These are phyloP conservation scores for Dryoscopus gambensis DNA, from an alignment of 2,113 vertebrate species.

Conservation along the genomic window DNA sequence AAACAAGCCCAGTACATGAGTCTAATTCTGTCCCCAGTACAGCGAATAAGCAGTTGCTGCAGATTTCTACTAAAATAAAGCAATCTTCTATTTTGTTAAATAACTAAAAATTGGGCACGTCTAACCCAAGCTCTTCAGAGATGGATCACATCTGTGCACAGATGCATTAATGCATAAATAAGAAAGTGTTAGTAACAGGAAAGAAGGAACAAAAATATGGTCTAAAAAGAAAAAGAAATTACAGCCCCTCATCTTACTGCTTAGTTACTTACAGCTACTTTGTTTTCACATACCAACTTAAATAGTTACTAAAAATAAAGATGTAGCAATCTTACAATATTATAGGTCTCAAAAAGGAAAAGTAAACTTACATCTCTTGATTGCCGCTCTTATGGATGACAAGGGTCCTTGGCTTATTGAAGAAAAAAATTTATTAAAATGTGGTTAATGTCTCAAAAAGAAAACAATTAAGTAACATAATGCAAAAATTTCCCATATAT, in stretches of 20 bases:
- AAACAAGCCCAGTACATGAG: not conserved
- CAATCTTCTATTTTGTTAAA: not conserved
- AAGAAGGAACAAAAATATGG: not conserved
- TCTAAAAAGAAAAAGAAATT: not conserved
- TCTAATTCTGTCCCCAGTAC: not conserved
- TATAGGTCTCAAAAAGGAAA: slow-evolving; percentile 14
- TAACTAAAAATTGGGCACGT: not conserved
- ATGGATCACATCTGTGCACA: not conserved
- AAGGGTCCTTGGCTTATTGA: slow-evolving; percentile 84
- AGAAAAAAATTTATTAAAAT: slow-evolving; percentile 20
- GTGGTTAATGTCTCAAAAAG: not conserved
- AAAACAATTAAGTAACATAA: not conserved
- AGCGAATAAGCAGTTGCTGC: not conserved
- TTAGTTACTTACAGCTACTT: not conserved
- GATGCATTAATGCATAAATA: not conserved
- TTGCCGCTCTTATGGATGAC: slow-evolving; percentile 87
- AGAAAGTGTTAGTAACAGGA: not conserved
- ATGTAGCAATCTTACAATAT: not conserved
- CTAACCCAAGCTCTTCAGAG: not conserved
- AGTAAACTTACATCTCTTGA: slow-evolving; percentile 90
- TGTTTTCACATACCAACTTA: not conserved
- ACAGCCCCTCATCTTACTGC: not conserved
- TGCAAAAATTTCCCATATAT: not conserved
- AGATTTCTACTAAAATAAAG: not conserved
- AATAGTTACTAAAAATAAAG: not conserved